Base-by-base conservation (phyloP, 2,113 vertebrate species). In the Mustela nigripes region DNA sequence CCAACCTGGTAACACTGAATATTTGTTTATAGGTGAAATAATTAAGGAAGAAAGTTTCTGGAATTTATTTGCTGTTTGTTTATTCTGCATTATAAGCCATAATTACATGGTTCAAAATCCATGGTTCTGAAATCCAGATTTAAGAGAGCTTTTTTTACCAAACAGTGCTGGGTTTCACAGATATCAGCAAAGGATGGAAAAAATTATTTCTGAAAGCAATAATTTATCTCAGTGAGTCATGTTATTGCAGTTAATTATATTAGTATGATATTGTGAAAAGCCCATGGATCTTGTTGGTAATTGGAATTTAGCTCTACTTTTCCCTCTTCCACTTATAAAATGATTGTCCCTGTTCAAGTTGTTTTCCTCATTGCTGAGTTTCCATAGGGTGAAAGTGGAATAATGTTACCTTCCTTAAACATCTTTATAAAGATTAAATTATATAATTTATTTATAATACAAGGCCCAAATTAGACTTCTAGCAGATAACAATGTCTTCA, bases 161-260 rank as follows among this genome's bases (percentile, higher is more conserved):
- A 94, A 56, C 2, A 87, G 22, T 1, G 0, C 18, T 50, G 6
- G 1, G 2, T 1, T 67, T 14, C 56, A 0, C 12, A 78, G 14
- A 22, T 26, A 42, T 28, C 39, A 76, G 6, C 2, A 24, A 22
- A 84, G 15, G 7, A 48, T 65, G 3, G 21, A 50, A 90, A 80
- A 24, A 21, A 3, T 84, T 4, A 39, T 83, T 87, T 26, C 9
- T 39, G 11, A 67, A n/a, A 48, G 14, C 21, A 74, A 67, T 14
- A 73, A 87, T 62, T 80, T 45, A 65, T 21, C 15, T 45, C 10
- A 58, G 19, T 76, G 33, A 71, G 6, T 21, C 15, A n/a, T 24
- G 2, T 48, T 9, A 53, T 9, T 22, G 14, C 2, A 62, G 42
- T 31, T 88, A 15, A 56, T 42, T 50, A 9, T 36, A 81, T 67